Evolutionary conservation across 92 coral and sea anemone genomes (phyloP), one percentile per base, ranked within the genome.

Genomic region (Heliopora coerulea): DNA sequence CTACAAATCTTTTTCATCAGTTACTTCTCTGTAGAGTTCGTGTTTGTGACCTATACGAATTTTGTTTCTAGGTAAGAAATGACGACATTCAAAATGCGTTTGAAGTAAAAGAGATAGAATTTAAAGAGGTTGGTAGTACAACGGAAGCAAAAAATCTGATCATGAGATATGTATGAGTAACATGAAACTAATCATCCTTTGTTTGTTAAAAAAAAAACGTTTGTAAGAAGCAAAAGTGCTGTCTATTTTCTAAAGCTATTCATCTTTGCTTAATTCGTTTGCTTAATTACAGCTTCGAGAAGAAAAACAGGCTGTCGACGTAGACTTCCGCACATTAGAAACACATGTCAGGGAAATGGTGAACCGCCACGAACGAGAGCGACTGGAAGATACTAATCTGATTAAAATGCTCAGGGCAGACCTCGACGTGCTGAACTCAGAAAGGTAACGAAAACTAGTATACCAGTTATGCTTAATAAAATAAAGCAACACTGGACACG

Each of bases 351-450:
- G 91, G 54, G 79, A 83, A 84, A 64, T 90, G 50, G 60, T 86
- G 70, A 79, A 88, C 0, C 87, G 98, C 8, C 91, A 87, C 23
- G 98, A 93, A 58, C 80, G 98, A 12, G 96, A 93, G 46, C 88
- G 85, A 49, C 91, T 82, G 26, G 98, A 93, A 59, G 88, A 86
- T 42, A 86, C 86, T 42, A 93, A 93, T 70, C 88, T 90, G 0
- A 88, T 75, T 15, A 78, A 86, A 69, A 89, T 93, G 91, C 84
- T 93, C 32, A 89, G 89, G 72, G 91, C 96, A 14, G 98, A 93
- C 73, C 86, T 88, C 54, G 96, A 90, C 39, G 80, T 95, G 19
- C 74, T 93, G 37, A 83, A 91, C 1, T 88, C 85, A 28, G 98
- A 93, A 83, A 93, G 98, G 98, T 93, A 28, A 54, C 33, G 15